phyloP scores from a whole-genome alignment of 2,888 invertebrate species.

The Cinara cedri region DNA sequence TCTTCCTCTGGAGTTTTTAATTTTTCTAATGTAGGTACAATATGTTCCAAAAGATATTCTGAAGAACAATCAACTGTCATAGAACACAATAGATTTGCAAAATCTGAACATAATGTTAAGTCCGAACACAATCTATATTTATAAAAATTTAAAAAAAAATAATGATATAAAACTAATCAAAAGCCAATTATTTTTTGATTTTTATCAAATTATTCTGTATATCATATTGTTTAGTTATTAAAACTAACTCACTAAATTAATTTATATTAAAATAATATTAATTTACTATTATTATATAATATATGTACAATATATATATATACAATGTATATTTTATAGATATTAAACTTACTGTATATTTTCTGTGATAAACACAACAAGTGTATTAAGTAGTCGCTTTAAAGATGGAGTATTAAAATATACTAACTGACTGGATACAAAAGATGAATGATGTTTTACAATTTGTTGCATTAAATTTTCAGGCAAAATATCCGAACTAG shows the following conservation, averaged over 20 bases:
- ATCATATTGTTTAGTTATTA: too few relatives aligned
- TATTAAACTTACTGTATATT: constrained; percentile 65
- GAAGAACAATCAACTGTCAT: constrained; percentile 78
- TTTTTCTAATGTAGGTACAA: constrained; percentile 70
- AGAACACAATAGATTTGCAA: constrained; percentile 75
- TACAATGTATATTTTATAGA: background rate
- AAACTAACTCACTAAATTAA: too few relatives aligned
- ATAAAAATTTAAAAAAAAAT: background rate
- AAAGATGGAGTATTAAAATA: constrained; percentile 67
- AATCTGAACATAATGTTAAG: constrained; percentile 69
- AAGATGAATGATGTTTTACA: constrained; percentile 67
- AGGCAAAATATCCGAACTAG: constrained; percentile 33
- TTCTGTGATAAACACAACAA: constrained; percentile 72
- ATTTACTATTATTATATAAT: background rate
- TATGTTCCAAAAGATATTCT: constrained; percentile 74
- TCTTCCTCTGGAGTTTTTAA: constrained; percentile 59
- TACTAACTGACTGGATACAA: constrained; percentile 69
- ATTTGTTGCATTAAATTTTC: constrained; percentile 44
- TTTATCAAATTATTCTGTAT: too few relatives aligned
- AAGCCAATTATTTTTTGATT: too few relatives aligned
- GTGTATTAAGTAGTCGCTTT: constrained; percentile 70
- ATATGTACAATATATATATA: background rate
- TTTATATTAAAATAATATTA: too few relatives aligned
- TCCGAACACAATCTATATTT: constrained; percentile 63
- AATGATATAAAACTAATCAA: background rate